phyloP scores from a whole-genome alignment of 2,888 invertebrate species.

The Frankliniella fusca region DNA sequence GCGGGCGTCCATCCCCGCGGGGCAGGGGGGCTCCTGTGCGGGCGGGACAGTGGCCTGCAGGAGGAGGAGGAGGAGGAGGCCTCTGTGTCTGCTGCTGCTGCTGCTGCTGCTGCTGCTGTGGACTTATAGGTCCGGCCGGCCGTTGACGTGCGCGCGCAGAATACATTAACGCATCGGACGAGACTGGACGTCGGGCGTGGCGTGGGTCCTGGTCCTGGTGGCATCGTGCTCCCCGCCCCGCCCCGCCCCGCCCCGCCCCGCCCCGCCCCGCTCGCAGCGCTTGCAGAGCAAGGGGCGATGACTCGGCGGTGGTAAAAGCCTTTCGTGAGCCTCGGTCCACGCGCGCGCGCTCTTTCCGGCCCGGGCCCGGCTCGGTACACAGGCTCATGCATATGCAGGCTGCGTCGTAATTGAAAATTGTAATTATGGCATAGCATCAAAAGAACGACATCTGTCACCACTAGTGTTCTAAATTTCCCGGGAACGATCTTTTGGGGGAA shows the following conservation, averaged over 20 bases:
- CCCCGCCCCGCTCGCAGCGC: background rate
- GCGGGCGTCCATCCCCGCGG: no score
- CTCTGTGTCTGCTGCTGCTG: no score
- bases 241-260: no score
- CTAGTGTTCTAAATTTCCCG: no score
- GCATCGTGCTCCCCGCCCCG: no score
- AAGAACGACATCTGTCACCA: slow-evolving; percentile 10
- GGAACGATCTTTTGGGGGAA: no score
- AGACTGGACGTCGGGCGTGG: background rate
- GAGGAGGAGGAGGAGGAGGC: no score
- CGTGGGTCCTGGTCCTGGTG: background rate
- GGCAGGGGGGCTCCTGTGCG: no score
- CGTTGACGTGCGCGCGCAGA: background rate
- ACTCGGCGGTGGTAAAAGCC: background rate
- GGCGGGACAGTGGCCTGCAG: no score
- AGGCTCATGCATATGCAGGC: slow-evolving; percentile 16
- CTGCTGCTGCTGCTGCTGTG: background rate
- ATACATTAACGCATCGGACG: slow-evolving; percentile 10
- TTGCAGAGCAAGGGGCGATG: no score
- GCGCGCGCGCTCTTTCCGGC: background rate
- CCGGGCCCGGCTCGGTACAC: background rate
- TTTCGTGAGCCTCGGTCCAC: background rate
- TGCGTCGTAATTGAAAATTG: slow-evolving; percentile 11
- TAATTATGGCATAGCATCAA: slow-evolving; percentile 20
- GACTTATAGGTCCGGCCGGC: background rate